A percentile compares a stretch with the other conserved stretches of the same genome.
phyloP scores from a whole-genome alignment of 2,113 vertebrate genomes.

The Nerophis lumbriciformis region DNA sequence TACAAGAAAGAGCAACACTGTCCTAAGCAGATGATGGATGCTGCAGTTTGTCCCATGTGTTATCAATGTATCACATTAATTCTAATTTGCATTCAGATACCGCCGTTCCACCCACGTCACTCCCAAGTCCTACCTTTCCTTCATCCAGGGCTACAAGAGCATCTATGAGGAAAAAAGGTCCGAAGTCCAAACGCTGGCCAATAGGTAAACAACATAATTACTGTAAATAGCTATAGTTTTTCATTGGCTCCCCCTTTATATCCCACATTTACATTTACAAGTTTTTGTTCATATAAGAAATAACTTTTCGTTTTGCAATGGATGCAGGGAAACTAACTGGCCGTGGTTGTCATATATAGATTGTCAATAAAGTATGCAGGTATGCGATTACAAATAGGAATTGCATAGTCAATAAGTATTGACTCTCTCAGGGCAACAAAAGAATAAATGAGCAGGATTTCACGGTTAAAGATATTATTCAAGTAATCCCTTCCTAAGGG shows the following conservation, averaged over 20 bases:
- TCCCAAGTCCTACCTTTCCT: constrained; percentile 93
- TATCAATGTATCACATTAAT: not conserved
- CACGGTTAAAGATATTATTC: not conserved
- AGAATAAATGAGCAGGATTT: not conserved
- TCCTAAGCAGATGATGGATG: not conserved
- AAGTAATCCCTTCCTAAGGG: not conserved
- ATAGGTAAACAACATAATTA: constrained; percentile 69
- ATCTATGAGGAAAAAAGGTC: constrained; percentile 85
- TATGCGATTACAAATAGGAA: not conserved
- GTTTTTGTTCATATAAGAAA: too few species aligned
- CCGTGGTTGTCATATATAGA: constrained; percentile 1
- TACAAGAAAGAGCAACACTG: not conserved
- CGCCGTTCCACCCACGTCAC: constrained; percentile 88
- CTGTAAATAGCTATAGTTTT: not conserved
- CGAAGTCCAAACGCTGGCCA: constrained; percentile 83
- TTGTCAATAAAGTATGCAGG: not conserved
- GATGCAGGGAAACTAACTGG: not conserved
- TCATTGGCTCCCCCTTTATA: not conserved
- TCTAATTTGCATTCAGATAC: constrained; percentile 51
- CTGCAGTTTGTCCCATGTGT: not conserved
- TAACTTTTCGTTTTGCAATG: too few species aligned
- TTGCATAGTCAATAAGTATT: constrained; percentile 7
- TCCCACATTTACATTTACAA: too few species aligned
- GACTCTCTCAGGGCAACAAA: not conserved
- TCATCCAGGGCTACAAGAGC: constrained; percentile 89